phyloP scores from a whole-genome alignment of 2,797 vertebrate genomes.

The Falco cherrug region DNA sequence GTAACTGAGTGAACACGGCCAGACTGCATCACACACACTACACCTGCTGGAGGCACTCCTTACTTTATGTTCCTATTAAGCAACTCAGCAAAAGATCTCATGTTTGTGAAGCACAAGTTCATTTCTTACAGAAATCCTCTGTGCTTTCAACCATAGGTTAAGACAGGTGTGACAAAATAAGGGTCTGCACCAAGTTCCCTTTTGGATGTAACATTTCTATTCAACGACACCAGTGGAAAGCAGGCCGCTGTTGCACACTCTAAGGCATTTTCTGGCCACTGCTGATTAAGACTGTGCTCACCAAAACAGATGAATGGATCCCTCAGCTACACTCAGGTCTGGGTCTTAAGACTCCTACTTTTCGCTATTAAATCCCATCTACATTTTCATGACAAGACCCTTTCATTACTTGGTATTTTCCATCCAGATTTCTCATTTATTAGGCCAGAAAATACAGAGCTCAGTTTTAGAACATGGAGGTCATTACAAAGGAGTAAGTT shows the following conservation, averaged over 20 bases:
- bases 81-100: not conserved
- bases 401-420: accelerated
- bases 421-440: not conserved
- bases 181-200: not conserved
- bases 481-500: not conserved
- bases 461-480: not conserved
- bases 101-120: not conserved
- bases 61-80: not conserved
- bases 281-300: not conserved
- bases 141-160: not conserved
- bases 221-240: not conserved
- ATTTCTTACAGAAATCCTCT: not conserved
- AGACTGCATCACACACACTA: not conserved
- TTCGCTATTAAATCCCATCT: not conserved
- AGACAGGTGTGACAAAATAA: not conserved
- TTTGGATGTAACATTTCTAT: not conserved
- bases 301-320: not conserved
- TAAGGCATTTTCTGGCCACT: not conserved
- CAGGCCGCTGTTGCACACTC: not conserved
- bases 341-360: not conserved
- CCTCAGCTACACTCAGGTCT: not conserved
- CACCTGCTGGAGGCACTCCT: not conserved
- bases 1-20: not conserved
- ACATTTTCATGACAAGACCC: not conserved
- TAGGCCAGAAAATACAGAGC: not conserved